A percentile compares a stretch with the other conserved stretches of the same genome.
These are phyloP conservation scores for Antheraea mylitta DNA, from an alignment of 1,140 invertebrate species.

Conservation along the genomic window DNA sequence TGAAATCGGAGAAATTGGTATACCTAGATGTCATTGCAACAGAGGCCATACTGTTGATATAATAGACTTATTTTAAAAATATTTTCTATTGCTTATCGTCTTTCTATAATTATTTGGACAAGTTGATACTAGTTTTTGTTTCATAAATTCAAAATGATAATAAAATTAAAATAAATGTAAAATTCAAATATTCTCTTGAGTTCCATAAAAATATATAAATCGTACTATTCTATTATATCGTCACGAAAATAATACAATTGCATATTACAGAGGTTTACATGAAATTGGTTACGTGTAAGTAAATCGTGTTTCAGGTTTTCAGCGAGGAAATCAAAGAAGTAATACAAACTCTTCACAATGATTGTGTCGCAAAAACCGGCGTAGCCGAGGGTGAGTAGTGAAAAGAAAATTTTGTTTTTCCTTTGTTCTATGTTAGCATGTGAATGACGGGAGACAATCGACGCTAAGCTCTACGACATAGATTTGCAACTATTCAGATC, in stretches of 20 bases:
- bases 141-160: too few relatives aligned
- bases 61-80: too few relatives aligned
- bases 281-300: slow-evolving; percentile 21
- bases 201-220: too few relatives aligned
- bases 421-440: slow-evolving; percentile 61
- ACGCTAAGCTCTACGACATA: slow-evolving; percentile 13
- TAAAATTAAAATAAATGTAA: too few relatives aligned
- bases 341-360: slow-evolving; percentile 72
- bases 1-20: too few relatives aligned
- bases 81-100: too few relatives aligned
- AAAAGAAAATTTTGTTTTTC: slow-evolving; percentile 63
- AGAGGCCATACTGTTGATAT: too few relatives aligned
- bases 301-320: slow-evolving; percentile 62
- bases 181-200: too few relatives aligned
- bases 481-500: neutral
- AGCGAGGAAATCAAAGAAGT: slow-evolving; percentile 78
- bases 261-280: neutral
- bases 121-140: too few relatives aligned
- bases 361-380: slow-evolving; percentile 71
- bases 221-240: neutral
- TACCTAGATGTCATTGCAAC: too few relatives aligned
- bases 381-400: slow-evolving; percentile 71
- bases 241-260: neutral
- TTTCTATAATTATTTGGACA: too few relatives aligned
- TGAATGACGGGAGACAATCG: slow-evolving; percentile 45